Evolutionary conservation across 2,888 invertebrate species (phyloP), one percentile per base, ranked within the genome.

Genomic region (Cephus pulcher): DNA sequence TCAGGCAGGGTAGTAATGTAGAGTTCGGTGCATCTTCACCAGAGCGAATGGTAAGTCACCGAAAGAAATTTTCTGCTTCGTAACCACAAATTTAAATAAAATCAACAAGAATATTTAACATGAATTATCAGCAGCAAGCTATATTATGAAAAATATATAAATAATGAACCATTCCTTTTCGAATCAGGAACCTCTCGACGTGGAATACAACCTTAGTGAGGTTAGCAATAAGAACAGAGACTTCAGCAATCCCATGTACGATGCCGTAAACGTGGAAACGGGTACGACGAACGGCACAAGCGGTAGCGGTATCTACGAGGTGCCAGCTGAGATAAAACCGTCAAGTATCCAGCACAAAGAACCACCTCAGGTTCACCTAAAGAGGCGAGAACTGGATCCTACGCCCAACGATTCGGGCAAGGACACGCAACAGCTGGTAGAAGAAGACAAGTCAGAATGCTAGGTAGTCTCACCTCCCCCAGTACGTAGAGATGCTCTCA

Each of bases 161-260:
- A 15, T 69, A 74, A 74, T 56, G 34, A 40, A 33, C 35, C 37
- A 56, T 69, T 75, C 2, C 32, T 75, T 73, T n/a, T 70, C 34
- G n/a, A 15, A 37, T 12, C 76, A 92, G 92, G 95, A 95, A 90
- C 95, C 95, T 12, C 92, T 95, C 68, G 97, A 96, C 88, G 95
- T 95, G 70, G 96, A 96, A 80, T 97, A 97, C 92, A 95, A 94
- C 88, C 92, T 97, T 87, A 96, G 96, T 87, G 96, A 97, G 82
- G 94, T 96, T 3, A 93, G 94, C 85, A 94, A 95, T 85, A 97
- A 97, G 92, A 95, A 95, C 79, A 93, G 98, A 76, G 98, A 99
- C 92, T 99, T 99, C 93, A 96, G 97, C 89, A 99, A 99, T 93
- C 99, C 99, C 75, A 98, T 99, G 97, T 99, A 99, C 92, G 99